Conservation (phyloP, 2,888 invertebrate species). For the Ecliptopera silaceata region DNA sequence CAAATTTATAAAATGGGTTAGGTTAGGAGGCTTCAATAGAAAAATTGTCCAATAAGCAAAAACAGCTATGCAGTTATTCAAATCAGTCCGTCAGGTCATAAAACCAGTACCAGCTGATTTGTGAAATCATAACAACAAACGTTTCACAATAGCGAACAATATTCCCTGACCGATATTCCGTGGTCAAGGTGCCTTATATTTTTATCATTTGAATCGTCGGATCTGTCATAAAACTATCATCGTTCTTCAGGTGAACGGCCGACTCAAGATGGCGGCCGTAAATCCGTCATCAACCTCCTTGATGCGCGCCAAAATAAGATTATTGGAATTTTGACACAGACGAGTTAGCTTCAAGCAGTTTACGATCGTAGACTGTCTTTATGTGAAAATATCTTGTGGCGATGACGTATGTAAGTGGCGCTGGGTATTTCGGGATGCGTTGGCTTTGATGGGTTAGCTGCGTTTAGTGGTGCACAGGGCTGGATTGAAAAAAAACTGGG, state of each 20-base stretch:
- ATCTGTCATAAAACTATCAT: constrained; percentile 73
- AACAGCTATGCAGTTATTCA: too few species aligned
- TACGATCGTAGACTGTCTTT: constrained; percentile 64
- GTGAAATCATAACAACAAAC: not conserved
- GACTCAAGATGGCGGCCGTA: constrained; percentile 75
- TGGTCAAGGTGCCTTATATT: constrained; percentile 74
- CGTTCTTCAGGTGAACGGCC: constrained; percentile 79
- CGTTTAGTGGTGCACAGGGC: constrained; percentile 15
- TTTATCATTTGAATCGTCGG: constrained; percentile 65
- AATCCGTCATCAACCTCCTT: constrained; percentile 76
- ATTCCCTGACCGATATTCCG: constrained; percentile 51
- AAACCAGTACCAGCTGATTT: constrained; percentile 9
- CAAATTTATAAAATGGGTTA: too few species aligned
- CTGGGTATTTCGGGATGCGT: constrained; percentile 59
- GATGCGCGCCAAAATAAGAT: constrained; percentile 83
- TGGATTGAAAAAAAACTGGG: not conserved
- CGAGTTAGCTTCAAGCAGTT: constrained; percentile 59
- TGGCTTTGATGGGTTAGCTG: constrained; percentile 36
- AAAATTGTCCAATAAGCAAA: too few species aligned
- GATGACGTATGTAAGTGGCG: constrained; percentile 74
- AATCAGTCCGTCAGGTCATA: too few species aligned
- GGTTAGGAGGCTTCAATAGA: too few species aligned
- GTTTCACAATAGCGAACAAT: constrained; percentile 6
- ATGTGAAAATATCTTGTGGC: constrained; percentile 50
- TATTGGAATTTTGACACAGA: constrained; percentile 79